phyloP scores from a whole-genome alignment of 2,888 invertebrate genomes.

The Sepioteuthis lessoniana region DNA sequence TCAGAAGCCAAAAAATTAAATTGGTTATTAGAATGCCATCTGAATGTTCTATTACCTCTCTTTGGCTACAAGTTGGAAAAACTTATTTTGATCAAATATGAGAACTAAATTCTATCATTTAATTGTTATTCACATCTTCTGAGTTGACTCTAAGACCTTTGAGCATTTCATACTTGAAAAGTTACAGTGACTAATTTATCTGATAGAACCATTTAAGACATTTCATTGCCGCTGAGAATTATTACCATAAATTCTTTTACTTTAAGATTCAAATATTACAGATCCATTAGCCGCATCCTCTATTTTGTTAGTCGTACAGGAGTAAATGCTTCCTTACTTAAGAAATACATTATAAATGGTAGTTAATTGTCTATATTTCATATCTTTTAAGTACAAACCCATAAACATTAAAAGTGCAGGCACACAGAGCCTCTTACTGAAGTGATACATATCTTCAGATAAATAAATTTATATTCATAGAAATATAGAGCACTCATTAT shows the following conservation, averaged over 20 bases:
- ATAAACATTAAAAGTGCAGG: background rate
- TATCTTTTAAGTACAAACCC: background rate
- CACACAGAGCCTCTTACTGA: background rate
- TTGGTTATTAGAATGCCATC: too few relatives aligned
- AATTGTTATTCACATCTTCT: background rate
- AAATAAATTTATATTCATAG: too few relatives aligned
- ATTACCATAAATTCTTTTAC: background rate
- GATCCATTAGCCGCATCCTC: background rate
- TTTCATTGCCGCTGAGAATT: background rate
- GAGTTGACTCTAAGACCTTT: background rate
- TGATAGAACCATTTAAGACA: background rate
- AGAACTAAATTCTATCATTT: background rate
- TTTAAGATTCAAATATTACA: background rate
- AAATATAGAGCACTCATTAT: too few relatives aligned
- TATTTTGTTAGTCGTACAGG: background rate
- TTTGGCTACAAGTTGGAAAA: too few relatives aligned
- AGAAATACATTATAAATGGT: background rate
- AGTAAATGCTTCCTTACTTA: background rate
- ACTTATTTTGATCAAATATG: background rate
- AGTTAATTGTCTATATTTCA: background rate
- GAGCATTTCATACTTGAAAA: background rate
- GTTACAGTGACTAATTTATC: background rate
- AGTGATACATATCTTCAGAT: too few relatives aligned
- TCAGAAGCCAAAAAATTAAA: too few relatives aligned
- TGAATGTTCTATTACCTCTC: too few relatives aligned